A percentile compares a stretch with the other conserved stretches of the same genome.
These are phyloP conservation scores for Saxidomus purpurata DNA, from an alignment of 1,140 invertebrate genomes.

Conservation along the genomic window DNA sequence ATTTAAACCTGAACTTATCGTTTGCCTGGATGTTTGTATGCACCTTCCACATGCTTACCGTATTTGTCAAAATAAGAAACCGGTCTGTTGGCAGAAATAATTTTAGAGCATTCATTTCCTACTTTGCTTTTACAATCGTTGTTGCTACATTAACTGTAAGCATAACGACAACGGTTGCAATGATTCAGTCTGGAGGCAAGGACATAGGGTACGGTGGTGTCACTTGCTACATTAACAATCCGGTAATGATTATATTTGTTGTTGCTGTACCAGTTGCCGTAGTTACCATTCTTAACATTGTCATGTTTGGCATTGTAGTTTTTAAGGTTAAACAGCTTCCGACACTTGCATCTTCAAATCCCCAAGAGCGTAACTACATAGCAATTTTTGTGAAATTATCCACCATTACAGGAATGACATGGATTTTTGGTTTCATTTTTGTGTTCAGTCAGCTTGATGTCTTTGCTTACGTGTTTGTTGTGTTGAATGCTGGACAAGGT, in stretches of 20 bases:
- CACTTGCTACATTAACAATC: constrained; percentile 30
- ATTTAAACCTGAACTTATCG: constrained; percentile 96
- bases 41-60: constrained; percentile 89
- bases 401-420: constrained; percentile 51
- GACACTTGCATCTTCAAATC: not conserved
- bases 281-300: constrained; percentile 21
- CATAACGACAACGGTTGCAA: not conserved
- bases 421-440: constrained; percentile 60
- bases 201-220: constrained; percentile 41
- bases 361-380: constrained; percentile 32
- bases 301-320: constrained; percentile 36
- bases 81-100: not conserved
- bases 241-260: not conserved
- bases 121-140: not conserved
- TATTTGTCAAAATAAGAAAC: constrained; percentile 83
- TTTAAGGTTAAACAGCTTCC: not conserved
- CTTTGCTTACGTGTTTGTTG: constrained; percentile 40
- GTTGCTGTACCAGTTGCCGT: constrained; percentile 51
- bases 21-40: constrained; percentile 98
- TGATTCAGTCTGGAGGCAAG: not conserved
- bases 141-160: not conserved
- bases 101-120: not conserved
- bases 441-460: not conserved
- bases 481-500: constrained; percentile 49
- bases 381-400: constrained; percentile 51